Evolutionary conservation across 2,888 invertebrate genomes (phyloP).

Genomic region (Pyrocoelia pectoralis): DNA sequence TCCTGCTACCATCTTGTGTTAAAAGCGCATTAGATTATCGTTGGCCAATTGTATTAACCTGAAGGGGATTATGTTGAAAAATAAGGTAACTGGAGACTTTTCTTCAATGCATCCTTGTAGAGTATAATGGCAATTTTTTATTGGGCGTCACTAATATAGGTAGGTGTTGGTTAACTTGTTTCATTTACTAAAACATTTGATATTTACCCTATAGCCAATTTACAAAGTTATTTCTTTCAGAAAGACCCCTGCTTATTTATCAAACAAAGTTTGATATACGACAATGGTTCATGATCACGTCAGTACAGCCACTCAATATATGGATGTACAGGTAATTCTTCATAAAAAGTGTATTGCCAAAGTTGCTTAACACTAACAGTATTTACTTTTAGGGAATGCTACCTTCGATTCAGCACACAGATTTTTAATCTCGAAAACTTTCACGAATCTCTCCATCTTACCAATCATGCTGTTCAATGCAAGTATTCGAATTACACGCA

Average conservation of each 20-base stretch:
- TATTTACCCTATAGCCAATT: too few species aligned
- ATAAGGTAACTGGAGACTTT: too few species aligned
- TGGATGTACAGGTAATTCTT: conserved; percentile 86
- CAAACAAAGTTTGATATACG: conserved; percentile 94
- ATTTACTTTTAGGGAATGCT: conserved; percentile 74
- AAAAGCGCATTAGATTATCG: too few species aligned
- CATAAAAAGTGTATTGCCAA: not conserved
- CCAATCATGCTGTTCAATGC: conserved; percentile 93
- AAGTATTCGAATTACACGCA: conserved; percentile 77
- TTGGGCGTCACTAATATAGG: too few species aligned
- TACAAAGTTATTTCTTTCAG: conserved; percentile 64
- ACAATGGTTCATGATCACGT: conserved; percentile 94
- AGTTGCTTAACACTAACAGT: not conserved
- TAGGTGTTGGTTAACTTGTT: too few species aligned
- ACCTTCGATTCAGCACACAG: conserved; percentile 91
- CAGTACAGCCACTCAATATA: conserved; percentile 87
- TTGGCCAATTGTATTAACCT: too few species aligned
- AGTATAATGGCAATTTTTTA: too few species aligned
- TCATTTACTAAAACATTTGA: too few species aligned
- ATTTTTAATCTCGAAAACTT: conserved; percentile 86
- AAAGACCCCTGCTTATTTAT: conserved; percentile 87
- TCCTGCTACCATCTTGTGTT: too few species aligned
- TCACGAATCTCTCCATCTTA: conserved; percentile 91
- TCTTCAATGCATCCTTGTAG: too few species aligned
- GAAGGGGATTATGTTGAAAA: too few species aligned